These are phyloP conservation scores for Motacilla alba DNA, from an alignment of 2,113 vertebrate species.

Conservation along the genomic window DNA sequence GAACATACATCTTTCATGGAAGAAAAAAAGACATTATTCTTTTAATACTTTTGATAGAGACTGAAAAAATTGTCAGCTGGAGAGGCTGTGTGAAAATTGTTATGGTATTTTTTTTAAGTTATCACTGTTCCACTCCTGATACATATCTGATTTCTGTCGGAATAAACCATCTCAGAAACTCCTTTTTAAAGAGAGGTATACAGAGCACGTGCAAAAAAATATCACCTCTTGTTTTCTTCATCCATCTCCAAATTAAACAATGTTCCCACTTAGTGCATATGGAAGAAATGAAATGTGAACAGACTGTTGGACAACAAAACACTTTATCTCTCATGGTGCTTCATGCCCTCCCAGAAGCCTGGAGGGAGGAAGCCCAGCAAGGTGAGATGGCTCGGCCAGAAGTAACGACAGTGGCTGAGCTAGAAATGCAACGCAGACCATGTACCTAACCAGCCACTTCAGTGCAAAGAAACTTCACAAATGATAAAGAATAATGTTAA, in stretches of 20 bases:
- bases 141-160: background rate
- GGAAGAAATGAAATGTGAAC: background rate
- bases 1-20: background rate
- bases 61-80: background rate
- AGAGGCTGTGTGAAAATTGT: background rate
- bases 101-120: background rate
- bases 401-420: background rate
- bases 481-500: background rate
- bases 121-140: background rate
- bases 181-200: background rate
- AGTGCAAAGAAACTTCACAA: background rate
- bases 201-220: rapidly evolving
- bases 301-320: background rate
- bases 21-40: background rate
- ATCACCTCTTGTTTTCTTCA: background rate
- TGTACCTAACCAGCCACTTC: background rate
- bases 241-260: background rate
- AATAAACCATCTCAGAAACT: background rate
- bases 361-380: background rate
- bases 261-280: background rate
- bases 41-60: background rate
- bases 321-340: background rate
- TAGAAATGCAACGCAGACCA: background rate
- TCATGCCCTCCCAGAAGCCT: background rate
- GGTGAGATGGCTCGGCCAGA: background rate